Percentiles rank a stretch among this genome's conserved stretches.
Conservation (phyloP, 2,888 invertebrate genomes). For the Ophonus ardosiacus region DNA sequence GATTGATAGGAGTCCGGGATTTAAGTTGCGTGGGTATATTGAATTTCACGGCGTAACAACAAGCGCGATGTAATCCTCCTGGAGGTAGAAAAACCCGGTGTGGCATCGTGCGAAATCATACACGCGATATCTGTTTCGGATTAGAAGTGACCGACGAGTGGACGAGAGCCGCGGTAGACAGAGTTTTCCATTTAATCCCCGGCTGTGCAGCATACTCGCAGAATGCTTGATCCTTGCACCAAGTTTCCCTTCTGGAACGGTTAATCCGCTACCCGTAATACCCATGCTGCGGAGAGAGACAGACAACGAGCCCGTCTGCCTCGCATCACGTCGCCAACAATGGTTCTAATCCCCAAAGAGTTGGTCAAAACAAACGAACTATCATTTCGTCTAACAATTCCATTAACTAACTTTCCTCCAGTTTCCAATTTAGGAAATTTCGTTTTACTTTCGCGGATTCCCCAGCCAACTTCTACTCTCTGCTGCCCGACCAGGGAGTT, state of each 20-base stretch:
- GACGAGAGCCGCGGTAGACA: conserved; percentile 26
- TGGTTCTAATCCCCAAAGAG: conserved; percentile 73
- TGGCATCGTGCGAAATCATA: conserved; percentile 44
- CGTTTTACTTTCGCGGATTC: conserved; percentile 51
- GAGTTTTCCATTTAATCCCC: conserved; percentile 72
- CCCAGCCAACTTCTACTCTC: background rate
- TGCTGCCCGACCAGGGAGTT: background rate
- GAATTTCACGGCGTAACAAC: conserved; percentile 52
- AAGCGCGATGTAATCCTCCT: background rate
- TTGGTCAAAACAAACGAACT: conserved; percentile 73
- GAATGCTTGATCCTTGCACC: conserved; percentile 74
- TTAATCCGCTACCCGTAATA: conserved; percentile 73
- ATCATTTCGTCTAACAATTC: conserved; percentile 73
- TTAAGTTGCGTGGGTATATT: conserved; percentile 50
- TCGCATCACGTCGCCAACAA: conserved; percentile 69
- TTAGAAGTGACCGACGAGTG: conserved; percentile 52
- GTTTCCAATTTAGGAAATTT: conserved; percentile 61
- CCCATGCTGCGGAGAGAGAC: conserved; percentile 65
- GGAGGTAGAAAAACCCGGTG: conserved; percentile 46
- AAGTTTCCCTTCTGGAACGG: conserved; percentile 73
- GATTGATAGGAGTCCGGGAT: conserved; percentile 59
- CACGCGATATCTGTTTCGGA: conserved; percentile 60
- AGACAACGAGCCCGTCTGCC: conserved; percentile 40
- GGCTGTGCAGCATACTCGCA: conserved; percentile 62
- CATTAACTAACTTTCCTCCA: conserved; percentile 70